phyloP scores from a whole-genome alignment of 2,113 vertebrate species.

The Phyllostomus hastatus region DNA sequence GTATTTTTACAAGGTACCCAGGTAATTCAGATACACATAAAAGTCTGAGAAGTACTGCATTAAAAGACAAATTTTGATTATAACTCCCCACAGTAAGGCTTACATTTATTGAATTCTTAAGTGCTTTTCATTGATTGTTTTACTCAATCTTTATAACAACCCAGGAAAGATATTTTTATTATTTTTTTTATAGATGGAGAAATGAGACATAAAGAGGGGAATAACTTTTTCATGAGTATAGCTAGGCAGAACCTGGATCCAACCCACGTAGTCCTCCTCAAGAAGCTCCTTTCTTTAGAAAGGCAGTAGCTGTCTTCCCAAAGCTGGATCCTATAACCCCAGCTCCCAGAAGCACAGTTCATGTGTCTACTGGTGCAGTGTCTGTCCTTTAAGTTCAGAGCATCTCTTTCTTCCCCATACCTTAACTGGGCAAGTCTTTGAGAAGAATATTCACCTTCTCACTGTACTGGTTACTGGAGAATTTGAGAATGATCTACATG shows the following conservation, averaged over 20 bases:
- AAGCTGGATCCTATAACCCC: neutral
- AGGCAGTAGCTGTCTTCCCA: neutral
- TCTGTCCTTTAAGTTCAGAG: neutral
- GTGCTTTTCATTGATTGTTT: neutral
- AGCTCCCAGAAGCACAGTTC: neutral
- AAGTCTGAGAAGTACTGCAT: neutral
- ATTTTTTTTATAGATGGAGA: neutral
- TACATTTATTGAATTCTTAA: neutral
- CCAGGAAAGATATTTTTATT: neutral
- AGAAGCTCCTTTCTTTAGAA: neutral
- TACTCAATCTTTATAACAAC: neutral
- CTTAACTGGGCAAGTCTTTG: neutral
- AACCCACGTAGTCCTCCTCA: neutral
- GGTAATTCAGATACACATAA: neutral
- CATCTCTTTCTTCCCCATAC: neutral
- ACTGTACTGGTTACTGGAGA: neutral
- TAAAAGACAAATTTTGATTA: constrained; percentile 8
- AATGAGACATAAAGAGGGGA: neutral
- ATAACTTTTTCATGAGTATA: neutral
- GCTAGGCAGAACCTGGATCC: neutral
- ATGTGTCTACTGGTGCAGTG: accelerated
- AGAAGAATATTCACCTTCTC: neutral
- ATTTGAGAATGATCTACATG: neutral
- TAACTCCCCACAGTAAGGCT: neutral
- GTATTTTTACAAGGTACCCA: constrained; percentile 5